Base-by-base conservation (phyloP, 2,888 invertebrate genomes). In the Odontocolon sp. region DNA sequence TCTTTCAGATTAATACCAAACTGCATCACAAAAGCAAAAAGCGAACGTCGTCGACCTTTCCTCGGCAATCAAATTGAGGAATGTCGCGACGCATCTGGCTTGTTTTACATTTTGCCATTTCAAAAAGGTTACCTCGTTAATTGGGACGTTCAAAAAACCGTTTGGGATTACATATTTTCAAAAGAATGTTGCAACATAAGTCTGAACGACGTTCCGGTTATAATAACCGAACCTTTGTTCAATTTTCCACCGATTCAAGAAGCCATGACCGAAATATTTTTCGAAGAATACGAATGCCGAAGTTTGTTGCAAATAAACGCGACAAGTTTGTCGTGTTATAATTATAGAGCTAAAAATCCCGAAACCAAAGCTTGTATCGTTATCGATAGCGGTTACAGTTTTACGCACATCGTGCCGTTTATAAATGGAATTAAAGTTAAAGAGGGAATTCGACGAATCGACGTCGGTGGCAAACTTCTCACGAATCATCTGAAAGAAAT, bases 401-500 rank as follows among this genome's bases (percentile, higher is more conserved):
- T 96, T 88, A 98, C 98, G 0, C 98, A 99, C 83, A 92, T 99
- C 56, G 94, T 98, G 1, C 99, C 99, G 0, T 99, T 97, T 88
- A 93, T 98, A 3, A 94, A 96, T 73, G 92, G 92, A 11, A 89
- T 90, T 45, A 93, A 92, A 84, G 92, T 94, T 11, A 92, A 93
- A 81, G 92, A 93, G 80, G 97, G 94, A 1, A 95, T 96, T 69
- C 91, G 93, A 82, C 93, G 99, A 80, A 95, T 99, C 75, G 97
- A 99, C 91, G 94, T 99, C 33, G 99, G 99, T 1, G 99, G 99
- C 0, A 99, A 99, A 91, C 93, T 97, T 6, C 90, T 99, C 75
- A 99, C 99, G 0, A 99, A 99, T 92, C 98, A 99, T 91, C 92
- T 99, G 50, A 99, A 99, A 90, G 99, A 99, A 91, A 94, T 99